A percentile compares a stretch with the other conserved stretches of the same genome.
Evolutionary conservation across 1,140 invertebrate species (phyloP).

Genomic region (Eueides isabella): DNA sequence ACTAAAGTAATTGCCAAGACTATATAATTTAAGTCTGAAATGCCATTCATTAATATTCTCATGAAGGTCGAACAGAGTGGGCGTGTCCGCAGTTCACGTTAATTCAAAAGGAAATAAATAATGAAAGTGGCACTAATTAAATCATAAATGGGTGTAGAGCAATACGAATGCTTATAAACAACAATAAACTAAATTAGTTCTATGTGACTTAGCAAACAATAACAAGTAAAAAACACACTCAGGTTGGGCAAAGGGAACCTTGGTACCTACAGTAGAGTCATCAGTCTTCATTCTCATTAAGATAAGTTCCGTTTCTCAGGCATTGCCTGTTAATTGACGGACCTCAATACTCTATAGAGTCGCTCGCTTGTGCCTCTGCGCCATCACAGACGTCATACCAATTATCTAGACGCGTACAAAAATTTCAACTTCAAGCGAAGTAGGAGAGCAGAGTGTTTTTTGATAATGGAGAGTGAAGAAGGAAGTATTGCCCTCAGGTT

Average conservation of each 20-base stretch:
- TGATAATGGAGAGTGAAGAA: too few species aligned
- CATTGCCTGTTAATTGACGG: too few species aligned
- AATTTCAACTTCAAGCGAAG: neutral
- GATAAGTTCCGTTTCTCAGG: too few species aligned
- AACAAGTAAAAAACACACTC: too few species aligned
- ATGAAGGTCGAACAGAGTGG: slow-evolving; percentile 21
- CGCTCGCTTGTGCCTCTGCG: too few species aligned
- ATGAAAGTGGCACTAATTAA: slow-evolving; percentile 23
- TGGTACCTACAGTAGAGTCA: too few species aligned
- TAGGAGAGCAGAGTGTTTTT: too few species aligned
- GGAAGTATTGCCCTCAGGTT: neutral
- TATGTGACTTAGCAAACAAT: neutral
- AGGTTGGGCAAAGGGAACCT: too few species aligned
- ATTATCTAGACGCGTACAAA: too few species aligned
- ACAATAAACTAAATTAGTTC: neutral
- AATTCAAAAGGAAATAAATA: slow-evolving; percentile 27
- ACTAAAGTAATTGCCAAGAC: neutral
- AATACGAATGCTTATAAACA: neutral
- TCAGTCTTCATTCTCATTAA: too few species aligned
- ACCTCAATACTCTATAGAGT: too few species aligned
- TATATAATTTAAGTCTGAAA: neutral
- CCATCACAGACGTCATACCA: too few species aligned
- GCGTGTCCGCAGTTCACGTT: slow-evolving; percentile 12
- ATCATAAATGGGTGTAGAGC: slow-evolving; percentile 32
- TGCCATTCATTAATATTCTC: slow-evolving; percentile 16